Percentiles rank a stretch among this genome's conserved stretches.
These are phyloP conservation scores for Seriola rivoliana DNA, from an alignment of 2,113 vertebrate genomes.

Conservation along the genomic window DNA sequence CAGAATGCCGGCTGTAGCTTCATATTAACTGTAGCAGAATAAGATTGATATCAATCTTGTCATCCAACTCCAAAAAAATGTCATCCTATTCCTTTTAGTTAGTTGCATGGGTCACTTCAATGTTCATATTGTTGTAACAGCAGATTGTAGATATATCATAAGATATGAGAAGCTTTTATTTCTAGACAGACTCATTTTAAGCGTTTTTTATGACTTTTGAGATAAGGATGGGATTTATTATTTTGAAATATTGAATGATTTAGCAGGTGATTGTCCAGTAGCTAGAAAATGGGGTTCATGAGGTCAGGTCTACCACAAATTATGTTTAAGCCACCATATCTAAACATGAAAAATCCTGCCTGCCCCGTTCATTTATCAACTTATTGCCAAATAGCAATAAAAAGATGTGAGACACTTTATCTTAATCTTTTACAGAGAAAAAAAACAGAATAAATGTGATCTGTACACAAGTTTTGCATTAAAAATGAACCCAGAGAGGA, in stretches of 20 bases:
- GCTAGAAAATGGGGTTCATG: neutral
- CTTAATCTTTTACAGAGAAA: neutral
- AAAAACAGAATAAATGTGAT: slow-evolving; percentile 4
- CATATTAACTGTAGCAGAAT: neutral
- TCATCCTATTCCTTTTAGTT: neutral
- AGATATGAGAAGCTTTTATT: neutral
- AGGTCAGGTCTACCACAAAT: neutral
- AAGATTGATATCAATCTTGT: neutral
- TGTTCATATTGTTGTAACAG: neutral
- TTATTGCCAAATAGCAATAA: neutral
- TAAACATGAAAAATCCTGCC: neutral
- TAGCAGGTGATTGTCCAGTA: neutral
- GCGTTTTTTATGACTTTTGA: neutral
- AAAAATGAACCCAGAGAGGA: slow-evolving; percentile 9
- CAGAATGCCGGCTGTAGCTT: neutral
- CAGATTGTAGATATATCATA: neutral
- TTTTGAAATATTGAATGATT: neutral
- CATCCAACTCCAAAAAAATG: neutral
- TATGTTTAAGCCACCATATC: neutral
- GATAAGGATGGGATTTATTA: neutral
- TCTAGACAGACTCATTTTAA: neutral
- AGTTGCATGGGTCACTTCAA: neutral
- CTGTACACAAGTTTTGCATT: slow-evolving; percentile 14
- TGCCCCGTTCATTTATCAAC: neutral
- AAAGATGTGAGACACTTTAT: neutral